Evolutionary conservation across 2,888 invertebrate genomes (phyloP), one percentile per base, ranked within the genome.

Genomic region (Drosophila multiciliata): DNA sequence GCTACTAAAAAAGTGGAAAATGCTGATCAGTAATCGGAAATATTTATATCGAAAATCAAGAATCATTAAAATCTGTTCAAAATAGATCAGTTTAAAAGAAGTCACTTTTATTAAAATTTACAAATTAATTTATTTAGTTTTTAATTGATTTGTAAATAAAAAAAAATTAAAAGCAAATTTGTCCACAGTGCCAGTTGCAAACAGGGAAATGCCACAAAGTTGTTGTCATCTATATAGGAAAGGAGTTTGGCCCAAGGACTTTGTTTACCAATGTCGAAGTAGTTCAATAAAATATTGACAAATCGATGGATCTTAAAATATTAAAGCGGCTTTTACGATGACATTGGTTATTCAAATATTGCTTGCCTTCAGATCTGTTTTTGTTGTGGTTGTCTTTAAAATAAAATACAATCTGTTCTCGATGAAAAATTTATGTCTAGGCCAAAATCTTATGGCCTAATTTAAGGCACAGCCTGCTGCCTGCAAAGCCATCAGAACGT

Each of bases 201-300:
- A 8, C 15, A 17, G 73, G 66, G 66, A 71, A 80, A 29, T 29
- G 65, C 66, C 85, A 71, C 76, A 80, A 75, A 64, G 53, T 67
- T 65, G 64, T 74, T 65, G 69, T 72, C 50, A 23, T 29, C 29
- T 32, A n/a, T 11, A 26, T 29, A 23, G 17, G 38, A 42, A 32
- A 53, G 45, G 61, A 40, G 50, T 42, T 29, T 38, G 71, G 26
- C 45, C 65, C 59, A 53, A 50, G 45, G 29, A 35, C 50, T 42
- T 52, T 55, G 38, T 67, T 36, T 58, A 29, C 17, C 29, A 23
- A n/a, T 54, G 48, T 42, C 32, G 54, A 64, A 74, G 20, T 61
- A 60, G 45, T 58, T 58, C 38, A 70, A 70, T 74, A 49, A 67
- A 66, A 66, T 66, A 57, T 67, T 66, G 40, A 23, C 67, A 35